Conservation (phyloP, 2,797 vertebrate species). For the Oophaga sylvatica region DNA sequence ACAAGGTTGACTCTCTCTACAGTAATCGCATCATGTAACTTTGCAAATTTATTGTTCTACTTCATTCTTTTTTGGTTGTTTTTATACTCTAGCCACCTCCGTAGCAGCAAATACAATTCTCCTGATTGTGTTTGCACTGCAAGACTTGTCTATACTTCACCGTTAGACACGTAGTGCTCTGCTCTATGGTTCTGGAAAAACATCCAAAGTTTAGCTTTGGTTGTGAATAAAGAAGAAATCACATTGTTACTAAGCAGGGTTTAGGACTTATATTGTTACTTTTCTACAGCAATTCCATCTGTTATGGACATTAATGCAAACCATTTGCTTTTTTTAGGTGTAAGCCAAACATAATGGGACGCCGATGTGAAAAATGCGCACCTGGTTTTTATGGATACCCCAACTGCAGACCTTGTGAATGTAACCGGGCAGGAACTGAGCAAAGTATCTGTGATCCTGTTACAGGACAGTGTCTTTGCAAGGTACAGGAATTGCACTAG, state of each 20-base stretch:
- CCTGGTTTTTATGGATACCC: constrained; percentile 90
- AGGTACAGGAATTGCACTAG: constrained; percentile 75
- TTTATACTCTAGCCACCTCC: background rate
- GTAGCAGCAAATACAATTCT: background rate
- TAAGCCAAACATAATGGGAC: constrained; percentile 85
- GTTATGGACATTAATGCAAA: background rate
- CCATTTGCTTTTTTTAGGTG: constrained; percentile 76
- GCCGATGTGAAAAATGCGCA: constrained; percentile 87
- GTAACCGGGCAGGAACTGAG: constrained; percentile 84
- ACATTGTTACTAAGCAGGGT: background rate
- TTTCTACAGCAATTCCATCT: background rate
- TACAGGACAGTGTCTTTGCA: constrained; percentile 90
- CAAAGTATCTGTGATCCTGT: constrained; percentile 80
- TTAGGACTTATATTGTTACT: background rate
- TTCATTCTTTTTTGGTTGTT: background rate
- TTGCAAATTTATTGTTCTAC: background rate
- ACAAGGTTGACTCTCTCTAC: background rate
- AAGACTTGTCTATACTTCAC: background rate
- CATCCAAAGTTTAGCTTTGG: background rate
- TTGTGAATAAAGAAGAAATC: background rate
- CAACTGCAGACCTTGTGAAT: constrained; percentile 85
- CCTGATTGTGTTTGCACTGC: background rate
- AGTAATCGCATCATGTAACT: background rate
- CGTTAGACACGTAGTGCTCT: background rate
- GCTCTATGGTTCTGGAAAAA: background rate